These are phyloP conservation scores for Notodonta dromedarius DNA, from an alignment of 2,888 invertebrate species.

Conservation along the genomic window DNA sequence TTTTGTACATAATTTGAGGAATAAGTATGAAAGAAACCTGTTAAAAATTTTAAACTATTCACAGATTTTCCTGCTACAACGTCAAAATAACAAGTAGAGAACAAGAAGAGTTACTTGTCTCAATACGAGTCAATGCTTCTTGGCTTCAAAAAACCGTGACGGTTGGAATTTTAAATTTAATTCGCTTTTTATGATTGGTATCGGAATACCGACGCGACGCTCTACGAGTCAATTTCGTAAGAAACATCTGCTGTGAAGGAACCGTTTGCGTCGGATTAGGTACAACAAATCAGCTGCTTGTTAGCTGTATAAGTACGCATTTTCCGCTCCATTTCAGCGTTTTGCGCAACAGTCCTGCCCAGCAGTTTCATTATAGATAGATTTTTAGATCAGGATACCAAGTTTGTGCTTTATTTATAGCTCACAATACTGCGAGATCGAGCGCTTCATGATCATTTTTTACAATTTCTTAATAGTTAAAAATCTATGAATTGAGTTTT, in stretches of 20 bases:
- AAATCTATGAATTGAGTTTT: slow-evolving; percentile 12
- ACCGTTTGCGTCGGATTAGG: slow-evolving; percentile 11
- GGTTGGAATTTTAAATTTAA: slow-evolving; percentile 15
- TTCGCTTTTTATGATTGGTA: slow-evolving; percentile 11
- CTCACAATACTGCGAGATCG: background rate
- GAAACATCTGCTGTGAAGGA: slow-evolving; percentile 6
- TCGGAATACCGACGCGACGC: slow-evolving; percentile 2
- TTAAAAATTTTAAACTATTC: background rate
- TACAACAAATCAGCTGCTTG: background rate
- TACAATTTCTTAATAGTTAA: slow-evolving; percentile 3
- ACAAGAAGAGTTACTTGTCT: slow-evolving; percentile 1
- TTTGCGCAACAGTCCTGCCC: slow-evolving; percentile 3
- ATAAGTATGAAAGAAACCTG: background rate
- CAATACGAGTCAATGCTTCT: slow-evolving; percentile 8
- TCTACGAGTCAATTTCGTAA: slow-evolving; percentile 7
- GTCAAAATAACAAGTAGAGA: background rate
- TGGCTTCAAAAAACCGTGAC: slow-evolving; percentile 24
- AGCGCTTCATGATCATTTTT: slow-evolving; percentile 3
- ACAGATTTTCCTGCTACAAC: slow-evolving; percentile 2
- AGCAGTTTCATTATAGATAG: too few species aligned
- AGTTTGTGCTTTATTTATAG: too few species aligned
- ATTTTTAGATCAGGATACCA: too few species aligned
- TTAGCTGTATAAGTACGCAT: slow-evolving; percentile 2
- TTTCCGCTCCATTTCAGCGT: slow-evolving; percentile 28
- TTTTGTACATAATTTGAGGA: background rate